A percentile compares a stretch with the other conserved stretches of the same genome.
Evolutionary conservation across 2,797 vertebrate species (phyloP).

Genomic region (Otolemur crassicaudatus): DNA sequence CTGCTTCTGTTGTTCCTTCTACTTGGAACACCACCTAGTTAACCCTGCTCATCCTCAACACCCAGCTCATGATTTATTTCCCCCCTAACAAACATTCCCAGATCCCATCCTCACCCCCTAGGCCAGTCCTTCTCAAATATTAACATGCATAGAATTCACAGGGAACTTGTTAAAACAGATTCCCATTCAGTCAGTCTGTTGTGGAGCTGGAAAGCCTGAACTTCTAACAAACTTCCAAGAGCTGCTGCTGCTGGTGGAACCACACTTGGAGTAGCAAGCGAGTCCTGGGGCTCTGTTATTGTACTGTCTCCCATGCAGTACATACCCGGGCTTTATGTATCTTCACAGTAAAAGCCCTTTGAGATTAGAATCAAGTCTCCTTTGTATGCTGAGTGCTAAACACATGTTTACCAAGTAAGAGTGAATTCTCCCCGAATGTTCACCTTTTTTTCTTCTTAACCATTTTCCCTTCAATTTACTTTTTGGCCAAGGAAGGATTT

Average conservation of each 20-base stretch:
- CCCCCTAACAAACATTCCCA: background rate
- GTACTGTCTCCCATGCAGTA: background rate
- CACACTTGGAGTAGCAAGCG: background rate
- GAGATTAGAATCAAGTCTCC: background rate
- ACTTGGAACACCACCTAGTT: background rate
- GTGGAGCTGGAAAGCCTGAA: background rate
- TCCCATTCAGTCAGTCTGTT: background rate
- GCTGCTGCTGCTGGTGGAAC: background rate
- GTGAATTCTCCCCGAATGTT: background rate
- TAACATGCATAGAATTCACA: background rate
- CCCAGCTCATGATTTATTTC: constrained; percentile 22
- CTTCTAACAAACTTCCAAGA: background rate
- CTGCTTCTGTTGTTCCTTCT: background rate
- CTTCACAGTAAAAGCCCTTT: constrained; percentile 1
- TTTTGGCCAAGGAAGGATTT: constrained; percentile 40
- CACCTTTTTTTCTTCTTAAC: background rate
- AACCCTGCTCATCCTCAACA: background rate
- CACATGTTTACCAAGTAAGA: background rate
- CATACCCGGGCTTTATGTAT: background rate
- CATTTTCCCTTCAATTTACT: background rate
- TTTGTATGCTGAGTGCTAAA: background rate
- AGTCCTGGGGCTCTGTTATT: background rate
- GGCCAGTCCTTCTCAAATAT: constrained; percentile 13
- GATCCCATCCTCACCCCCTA: background rate
- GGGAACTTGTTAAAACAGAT: background rate